Conservation (phyloP, 2,797 vertebrate species). For the Microchirus variegatus region DNA sequence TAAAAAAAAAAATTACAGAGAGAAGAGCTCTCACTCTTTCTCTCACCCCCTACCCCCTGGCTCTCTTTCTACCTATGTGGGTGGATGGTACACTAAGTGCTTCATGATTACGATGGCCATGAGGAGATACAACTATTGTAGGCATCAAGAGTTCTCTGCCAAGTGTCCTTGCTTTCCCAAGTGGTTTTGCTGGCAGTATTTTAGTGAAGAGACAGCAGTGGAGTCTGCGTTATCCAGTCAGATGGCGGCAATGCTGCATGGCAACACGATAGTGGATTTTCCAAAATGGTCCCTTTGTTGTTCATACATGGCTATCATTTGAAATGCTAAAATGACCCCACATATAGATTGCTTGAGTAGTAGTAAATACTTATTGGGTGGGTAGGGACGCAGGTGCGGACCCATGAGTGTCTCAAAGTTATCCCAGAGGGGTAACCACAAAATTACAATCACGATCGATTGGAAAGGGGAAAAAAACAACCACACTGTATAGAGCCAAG, state of each 20-base stretch:
- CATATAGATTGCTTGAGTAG: background rate
- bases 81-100: constrained; percentile 69
- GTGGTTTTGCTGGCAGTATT: constrained; percentile 52
- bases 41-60: constrained; percentile 38
- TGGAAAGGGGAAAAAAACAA: too few relatives aligned
- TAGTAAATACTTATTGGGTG: too few relatives aligned
- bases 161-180: constrained; percentile 57
- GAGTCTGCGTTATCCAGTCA: constrained; percentile 27
- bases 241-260: constrained; percentile 25
- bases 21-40: constrained; percentile 10
- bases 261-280: constrained; percentile 34
- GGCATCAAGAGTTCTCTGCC: constrained; percentile 66
- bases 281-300: constrained; percentile 35
- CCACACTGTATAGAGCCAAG: too few relatives aligned
- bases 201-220: constrained; percentile 35
- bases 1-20: constrained; percentile 21
- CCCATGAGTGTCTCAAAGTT: too few relatives aligned
- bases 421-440: too few relatives aligned
- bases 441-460: too few relatives aligned
- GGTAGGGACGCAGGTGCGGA: too few relatives aligned
- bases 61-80: constrained; percentile 62
- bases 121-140: constrained; percentile 60
- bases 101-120: constrained; percentile 56
- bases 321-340: background rate
- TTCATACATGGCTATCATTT: constrained; percentile 4